A percentile compares a stretch with the other conserved stretches of the same genome.
Evolutionary conservation across 1,140 invertebrate genomes (phyloP).

Genomic region (Zaprionus inermis): DNA sequence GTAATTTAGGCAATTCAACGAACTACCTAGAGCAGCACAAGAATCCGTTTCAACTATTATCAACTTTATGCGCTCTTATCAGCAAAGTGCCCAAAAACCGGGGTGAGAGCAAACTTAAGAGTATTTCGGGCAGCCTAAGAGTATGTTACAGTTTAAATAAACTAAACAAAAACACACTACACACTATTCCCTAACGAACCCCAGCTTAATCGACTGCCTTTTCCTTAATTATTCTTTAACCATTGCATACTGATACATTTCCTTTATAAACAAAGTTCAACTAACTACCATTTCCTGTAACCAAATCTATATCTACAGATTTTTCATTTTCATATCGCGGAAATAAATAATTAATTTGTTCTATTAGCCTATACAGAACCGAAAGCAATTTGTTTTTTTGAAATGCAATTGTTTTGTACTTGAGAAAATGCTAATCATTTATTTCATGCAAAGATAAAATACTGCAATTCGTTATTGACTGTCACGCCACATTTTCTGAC

Average conservation of each 20-base stretch:
- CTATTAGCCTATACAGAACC: slow-evolving; percentile 39
- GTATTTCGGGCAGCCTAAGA: slow-evolving; percentile 23
- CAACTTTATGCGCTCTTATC: slow-evolving; percentile 36
- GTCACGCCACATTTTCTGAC: too few species aligned
- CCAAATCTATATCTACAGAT: background rate
- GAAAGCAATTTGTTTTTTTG: slow-evolving; percentile 18
- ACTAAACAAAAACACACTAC: too few species aligned
- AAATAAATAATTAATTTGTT: slow-evolving; percentile 52
- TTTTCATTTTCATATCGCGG: slow-evolving; percentile 46
- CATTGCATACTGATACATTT: background rate
- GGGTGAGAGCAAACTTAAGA: background rate
- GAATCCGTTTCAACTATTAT: slow-evolving; percentile 23
- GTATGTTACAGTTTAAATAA: slow-evolving; percentile 14
- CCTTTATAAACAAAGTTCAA: background rate
- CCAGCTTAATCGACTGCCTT: background rate
- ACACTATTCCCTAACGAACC: background rate
- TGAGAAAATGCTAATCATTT: slow-evolving; percentile 66
- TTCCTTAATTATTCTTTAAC: background rate
- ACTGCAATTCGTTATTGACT: background rate
- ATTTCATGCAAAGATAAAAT: slow-evolving; percentile 46
- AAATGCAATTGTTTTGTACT: slow-evolving; percentile 66
- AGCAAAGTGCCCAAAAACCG: slow-evolving; percentile 15
- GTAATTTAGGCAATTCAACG: too few species aligned
- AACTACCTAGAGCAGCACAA: slow-evolving; percentile 20
- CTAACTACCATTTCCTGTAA: background rate